Evolutionary conservation across 2,113 vertebrate genomes (phyloP), one percentile per base, ranked within the genome.

Genomic region (Lipotes vexillifer): DNA sequence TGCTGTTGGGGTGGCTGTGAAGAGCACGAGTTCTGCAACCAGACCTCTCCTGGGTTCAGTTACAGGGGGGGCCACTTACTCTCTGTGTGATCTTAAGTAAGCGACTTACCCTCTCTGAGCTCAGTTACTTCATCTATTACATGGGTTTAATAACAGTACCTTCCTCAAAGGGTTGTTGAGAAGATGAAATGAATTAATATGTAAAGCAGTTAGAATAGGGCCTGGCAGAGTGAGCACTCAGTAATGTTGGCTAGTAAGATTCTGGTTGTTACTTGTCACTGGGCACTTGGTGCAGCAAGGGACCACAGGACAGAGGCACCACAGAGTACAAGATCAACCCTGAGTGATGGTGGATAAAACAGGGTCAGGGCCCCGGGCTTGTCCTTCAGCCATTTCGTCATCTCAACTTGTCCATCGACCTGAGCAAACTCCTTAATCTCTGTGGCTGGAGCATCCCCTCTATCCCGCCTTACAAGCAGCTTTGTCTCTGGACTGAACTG

Each of bases 121-220:
- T 72, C 74, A 38, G 83, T 80, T 72, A 63, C 29, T 49, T 92
- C 59, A 33, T 88, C 88, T 94, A 41, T 66, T 82, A 68, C n/a
- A 59, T 83, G n/a, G 44, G 61, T 46, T 88, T 92, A 92, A 86
- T 29, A 74, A 61, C 21, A 93, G 31, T 21, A 71, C 23, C 86
- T 88, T 96, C 57, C 59, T 91, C 93, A 74, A 91, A 92, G 49
- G 18, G 25, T 36, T 80, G 27, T 46, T 87, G 74, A 82, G 41
- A 52, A 95, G 65, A 82, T 68, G 46, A 88, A 89, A 38, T 87
- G 8, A 82, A 46, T 80, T 63, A 65, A 36, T 36, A 31, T 2
- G 15, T 23, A 78, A 83, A 97, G 49, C 49, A 61, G 75, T 72
- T 89, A 88, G 52, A 96, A 69, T 14, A 94, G 44, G 66, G 72